These are phyloP conservation scores for Drosophila obscura DNA, from an alignment of 1,140 invertebrate species.

Conservation along the genomic window DNA sequence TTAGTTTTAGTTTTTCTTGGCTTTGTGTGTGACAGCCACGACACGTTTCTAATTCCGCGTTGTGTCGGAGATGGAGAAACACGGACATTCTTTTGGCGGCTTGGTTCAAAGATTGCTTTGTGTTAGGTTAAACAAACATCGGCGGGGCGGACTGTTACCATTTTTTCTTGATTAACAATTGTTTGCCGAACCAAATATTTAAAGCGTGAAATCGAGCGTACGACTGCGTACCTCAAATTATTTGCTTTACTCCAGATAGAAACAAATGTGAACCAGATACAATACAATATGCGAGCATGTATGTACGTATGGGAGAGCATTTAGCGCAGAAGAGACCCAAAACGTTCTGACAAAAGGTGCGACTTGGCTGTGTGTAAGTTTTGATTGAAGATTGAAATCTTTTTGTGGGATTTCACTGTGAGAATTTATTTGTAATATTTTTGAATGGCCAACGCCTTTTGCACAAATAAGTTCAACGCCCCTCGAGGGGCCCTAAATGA, in stretches of 20 bases:
- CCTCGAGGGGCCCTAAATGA: conserved; percentile 35
- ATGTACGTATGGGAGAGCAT: conserved; percentile 25
- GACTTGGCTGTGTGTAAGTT: conserved; percentile 21
- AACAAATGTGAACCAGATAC: conserved; percentile 28
- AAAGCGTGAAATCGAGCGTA: conserved; percentile 72
- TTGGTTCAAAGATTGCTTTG: conserved; percentile 53
- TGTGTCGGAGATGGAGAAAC: conserved; percentile 5
- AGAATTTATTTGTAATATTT: conserved; percentile 59
- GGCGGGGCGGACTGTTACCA: conserved; percentile 46
- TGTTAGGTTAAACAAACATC: conserved; percentile 42
- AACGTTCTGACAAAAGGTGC: conserved; percentile 28
- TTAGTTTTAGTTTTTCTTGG: conserved; percentile 13
- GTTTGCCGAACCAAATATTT: conserved; percentile 55
- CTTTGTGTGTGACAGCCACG: conserved; percentile 34
- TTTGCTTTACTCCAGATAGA: conserved; percentile 57
- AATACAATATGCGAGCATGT: not conserved
- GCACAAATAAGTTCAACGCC: conserved; percentile 69
- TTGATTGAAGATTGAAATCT: conserved; percentile 71
- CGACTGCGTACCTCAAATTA: conserved; percentile 36
- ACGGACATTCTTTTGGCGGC: conserved; percentile 46
- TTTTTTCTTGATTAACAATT: conserved; percentile 76
- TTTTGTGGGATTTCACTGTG: conserved; percentile 36
- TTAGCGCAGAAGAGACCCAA: conserved; percentile 42
- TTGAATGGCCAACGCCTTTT: conserved; percentile 58
- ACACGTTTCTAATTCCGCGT: conserved; percentile 30